A percentile compares a stretch with the other conserved stretches of the same genome.
Evolutionary conservation across 2,888 invertebrate genomes (phyloP).

Genomic region (Microdon myrmicae): DNA sequence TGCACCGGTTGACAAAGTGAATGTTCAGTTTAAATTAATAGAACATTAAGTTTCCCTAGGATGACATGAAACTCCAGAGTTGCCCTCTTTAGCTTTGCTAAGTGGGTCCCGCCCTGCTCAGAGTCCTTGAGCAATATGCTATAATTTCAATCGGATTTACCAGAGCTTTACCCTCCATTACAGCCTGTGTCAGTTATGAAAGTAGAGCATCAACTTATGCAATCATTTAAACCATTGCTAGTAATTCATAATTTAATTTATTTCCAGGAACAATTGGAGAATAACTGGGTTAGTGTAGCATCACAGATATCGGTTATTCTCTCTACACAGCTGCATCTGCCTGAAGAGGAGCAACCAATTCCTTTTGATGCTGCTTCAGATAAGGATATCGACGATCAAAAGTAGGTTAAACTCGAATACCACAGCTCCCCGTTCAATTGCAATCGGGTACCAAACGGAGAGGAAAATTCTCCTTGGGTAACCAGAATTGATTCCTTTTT

Average conservation of each 20-base stretch:
- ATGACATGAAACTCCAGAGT: too few species aligned
- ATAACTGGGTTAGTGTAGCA: slow-evolving; percentile 75
- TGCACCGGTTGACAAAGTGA: too few species aligned
- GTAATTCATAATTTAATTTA: slow-evolving; percentile 7
- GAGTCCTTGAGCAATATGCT: too few species aligned
- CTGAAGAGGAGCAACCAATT: slow-evolving; percentile 70
- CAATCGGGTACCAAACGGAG: neutral
- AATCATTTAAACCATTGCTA: slow-evolving; percentile 16
- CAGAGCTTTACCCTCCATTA: slow-evolving; percentile 4
- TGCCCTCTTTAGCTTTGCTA: too few species aligned
- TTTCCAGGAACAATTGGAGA: slow-evolving; percentile 66
- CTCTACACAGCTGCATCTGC: slow-evolving; percentile 65
- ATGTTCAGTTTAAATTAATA: too few species aligned
- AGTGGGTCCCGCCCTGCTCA: too few species aligned
- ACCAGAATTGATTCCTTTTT: too few species aligned
- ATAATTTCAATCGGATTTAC: too few species aligned
- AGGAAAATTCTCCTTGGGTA: too few species aligned
- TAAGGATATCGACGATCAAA: slow-evolving; percentile 86
- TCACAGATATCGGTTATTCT: slow-evolving; percentile 73
- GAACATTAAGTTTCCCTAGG: too few species aligned
- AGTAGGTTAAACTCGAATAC: slow-evolving; percentile 69
- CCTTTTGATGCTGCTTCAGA: slow-evolving; percentile 91
- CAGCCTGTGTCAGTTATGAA: slow-evolving; percentile 15
- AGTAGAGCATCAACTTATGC: slow-evolving; percentile 16
- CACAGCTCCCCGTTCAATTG: slow-evolving; percentile 34